phyloP scores from a whole-genome alignment of 2,888 invertebrate genomes.

The Neuroscelio doddi region DNA sequence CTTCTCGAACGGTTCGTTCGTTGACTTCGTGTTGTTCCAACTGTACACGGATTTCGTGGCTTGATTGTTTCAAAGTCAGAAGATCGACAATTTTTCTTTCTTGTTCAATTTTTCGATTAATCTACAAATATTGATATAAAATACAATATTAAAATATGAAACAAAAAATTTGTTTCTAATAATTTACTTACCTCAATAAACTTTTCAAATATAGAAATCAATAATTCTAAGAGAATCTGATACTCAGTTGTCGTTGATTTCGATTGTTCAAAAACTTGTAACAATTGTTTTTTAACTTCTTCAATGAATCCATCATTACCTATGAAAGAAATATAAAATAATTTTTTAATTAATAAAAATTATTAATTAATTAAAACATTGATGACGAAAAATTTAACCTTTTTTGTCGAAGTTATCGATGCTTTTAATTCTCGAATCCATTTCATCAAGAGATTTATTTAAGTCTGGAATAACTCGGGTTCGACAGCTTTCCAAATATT shows the following conservation, averaged over 20 bases:
- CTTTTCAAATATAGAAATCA: slow-evolving; percentile 81
- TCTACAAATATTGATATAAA: too few species aligned
- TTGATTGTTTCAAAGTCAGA: slow-evolving; percentile 40
- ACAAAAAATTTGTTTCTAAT: too few species aligned
- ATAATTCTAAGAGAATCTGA: slow-evolving; percentile 79
- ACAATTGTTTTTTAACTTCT: slow-evolving; percentile 78
- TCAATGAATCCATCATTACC: slow-evolving; percentile 74
- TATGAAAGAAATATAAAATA: slow-evolving; percentile 36
- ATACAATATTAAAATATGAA: too few species aligned
- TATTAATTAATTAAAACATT: not conserved
- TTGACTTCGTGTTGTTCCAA: slow-evolving; percentile 75
- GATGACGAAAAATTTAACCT: slow-evolving; percentile 71
- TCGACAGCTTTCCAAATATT: slow-evolving; percentile 76
- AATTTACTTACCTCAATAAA: slow-evolving; percentile 75
- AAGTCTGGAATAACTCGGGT: slow-evolving; percentile 76
- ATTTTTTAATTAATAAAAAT: not conserved
- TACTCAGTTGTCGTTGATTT: slow-evolving; percentile 82
- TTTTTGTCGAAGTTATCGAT: slow-evolving; percentile 78
- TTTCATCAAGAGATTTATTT: slow-evolving; percentile 78
- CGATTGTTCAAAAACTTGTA: slow-evolving; percentile 79
- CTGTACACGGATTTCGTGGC: slow-evolving; percentile 49
- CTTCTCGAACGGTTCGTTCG: slow-evolving; percentile 78
- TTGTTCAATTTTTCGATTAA: slow-evolving; percentile 71
- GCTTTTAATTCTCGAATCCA: slow-evolving; percentile 79
- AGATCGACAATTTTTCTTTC: slow-evolving; percentile 47